A percentile compares a stretch with the other conserved stretches of the same genome.
These are phyloP conservation scores for Dugesia japonica DNA, from an alignment of 2,888 invertebrate genomes.

Conservation along the genomic window DNA sequence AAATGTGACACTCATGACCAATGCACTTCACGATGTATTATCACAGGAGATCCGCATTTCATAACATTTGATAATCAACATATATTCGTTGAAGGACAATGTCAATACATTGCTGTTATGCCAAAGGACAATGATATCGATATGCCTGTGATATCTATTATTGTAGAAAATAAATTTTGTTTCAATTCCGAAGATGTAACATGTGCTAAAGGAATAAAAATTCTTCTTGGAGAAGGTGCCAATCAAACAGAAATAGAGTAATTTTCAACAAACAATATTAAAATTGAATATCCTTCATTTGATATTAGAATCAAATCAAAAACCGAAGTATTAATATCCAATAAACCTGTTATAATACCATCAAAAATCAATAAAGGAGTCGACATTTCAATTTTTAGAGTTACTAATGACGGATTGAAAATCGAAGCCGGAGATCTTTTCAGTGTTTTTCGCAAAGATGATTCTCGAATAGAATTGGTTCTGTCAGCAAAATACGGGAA, in stretches of 20 bases:
- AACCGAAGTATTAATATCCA: neutral
- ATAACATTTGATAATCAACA: slow-evolving; percentile 27
- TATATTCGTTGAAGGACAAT: slow-evolving; percentile 35
- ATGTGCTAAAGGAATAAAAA: slow-evolving; percentile 36
- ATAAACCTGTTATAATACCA: slow-evolving; percentile 33
- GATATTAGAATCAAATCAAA: neutral
- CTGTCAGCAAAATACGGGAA: slow-evolving; percentile 6
- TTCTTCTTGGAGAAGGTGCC: slow-evolving; percentile 34
- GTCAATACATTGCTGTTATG: slow-evolving; percentile 36
- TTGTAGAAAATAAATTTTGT: slow-evolving; percentile 36
- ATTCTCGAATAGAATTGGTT: neutral
- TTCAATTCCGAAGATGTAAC: slow-evolving; percentile 16
- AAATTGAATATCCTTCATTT: neutral
- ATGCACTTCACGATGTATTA: slow-evolving; percentile 36
- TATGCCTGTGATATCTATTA: slow-evolving; percentile 34
- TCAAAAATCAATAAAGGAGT: slow-evolving; percentile 34
- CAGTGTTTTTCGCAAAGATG: neutral
- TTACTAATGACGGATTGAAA: neutral
- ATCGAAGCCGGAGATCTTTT: slow-evolving; percentile 7
- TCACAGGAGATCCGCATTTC: slow-evolving; percentile 34
- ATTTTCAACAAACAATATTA: neutral
- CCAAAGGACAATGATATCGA: slow-evolving; percentile 17
- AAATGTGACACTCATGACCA: slow-evolving; percentile 34
- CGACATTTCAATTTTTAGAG: neutral
- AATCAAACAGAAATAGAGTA: slow-evolving; percentile 33